Evolutionary conservation across 2,113 vertebrate genomes (phyloP).

Genomic region (Callaeas wilsoni): DNA sequence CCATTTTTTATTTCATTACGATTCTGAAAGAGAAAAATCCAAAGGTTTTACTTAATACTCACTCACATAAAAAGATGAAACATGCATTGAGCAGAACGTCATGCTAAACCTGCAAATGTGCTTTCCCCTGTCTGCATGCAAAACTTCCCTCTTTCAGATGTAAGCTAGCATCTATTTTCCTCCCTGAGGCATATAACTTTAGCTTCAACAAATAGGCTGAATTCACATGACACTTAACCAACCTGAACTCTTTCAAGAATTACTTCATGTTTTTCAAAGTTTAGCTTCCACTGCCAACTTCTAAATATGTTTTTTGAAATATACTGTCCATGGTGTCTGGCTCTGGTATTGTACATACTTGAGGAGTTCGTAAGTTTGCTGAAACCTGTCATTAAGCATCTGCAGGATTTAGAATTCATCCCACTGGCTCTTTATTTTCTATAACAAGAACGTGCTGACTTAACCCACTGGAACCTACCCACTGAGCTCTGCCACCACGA

Average conservation of each 20-base stretch:
- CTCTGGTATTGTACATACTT: background rate
- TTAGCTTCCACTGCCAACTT: background rate
- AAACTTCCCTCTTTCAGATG: background rate
- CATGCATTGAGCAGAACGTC: background rate
- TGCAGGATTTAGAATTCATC: slow-evolving; percentile 26
- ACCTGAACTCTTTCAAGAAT: background rate
- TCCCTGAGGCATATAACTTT: background rate
- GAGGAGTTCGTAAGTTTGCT: background rate
- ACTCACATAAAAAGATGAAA: background rate
- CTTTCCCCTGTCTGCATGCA: background rate
- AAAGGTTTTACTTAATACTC: background rate
- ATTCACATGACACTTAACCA: background rate
- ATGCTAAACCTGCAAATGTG: background rate
- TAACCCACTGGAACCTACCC: slow-evolving; percentile 38
- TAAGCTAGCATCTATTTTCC: background rate
- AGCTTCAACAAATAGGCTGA: background rate
- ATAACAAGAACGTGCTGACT: slow-evolving; percentile 52
- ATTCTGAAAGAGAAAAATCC: slow-evolving; percentile 80
- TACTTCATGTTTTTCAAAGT: background rate
- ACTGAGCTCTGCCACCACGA: background rate
- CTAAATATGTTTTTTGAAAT: background rate
- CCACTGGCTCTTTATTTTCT: slow-evolving; percentile 21
- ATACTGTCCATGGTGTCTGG: background rate
- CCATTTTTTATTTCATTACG: slow-evolving; percentile 98
- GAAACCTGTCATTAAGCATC: slow-evolving; percentile 63